Evolutionary conservation across 2,113 vertebrate genomes (phyloP).

Genomic region (Octodon degus): DNA sequence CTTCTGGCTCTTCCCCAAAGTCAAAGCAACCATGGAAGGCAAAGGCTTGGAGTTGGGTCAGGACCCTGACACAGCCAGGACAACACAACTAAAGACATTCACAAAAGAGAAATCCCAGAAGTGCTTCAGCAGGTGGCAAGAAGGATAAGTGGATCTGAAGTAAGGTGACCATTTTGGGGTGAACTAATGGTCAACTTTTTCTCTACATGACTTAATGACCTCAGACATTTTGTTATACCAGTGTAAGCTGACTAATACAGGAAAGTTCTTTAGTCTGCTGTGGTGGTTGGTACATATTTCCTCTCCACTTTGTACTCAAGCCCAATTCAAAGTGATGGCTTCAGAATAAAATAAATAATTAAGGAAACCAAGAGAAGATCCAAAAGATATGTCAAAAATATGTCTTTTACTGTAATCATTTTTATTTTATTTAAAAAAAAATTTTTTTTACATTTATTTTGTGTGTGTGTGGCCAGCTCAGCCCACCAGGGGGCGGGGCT

Average conservation of each 20-base stretch:
- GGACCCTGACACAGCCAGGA: neutral
- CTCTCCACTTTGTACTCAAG: constrained; percentile 46
- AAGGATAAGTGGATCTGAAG: neutral
- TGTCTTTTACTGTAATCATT: neutral
- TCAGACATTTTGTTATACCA: neutral
- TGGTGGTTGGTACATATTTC: neutral
- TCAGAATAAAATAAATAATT: constrained; percentile 80
- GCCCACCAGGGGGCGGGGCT: too few species aligned
- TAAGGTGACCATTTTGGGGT: neutral
- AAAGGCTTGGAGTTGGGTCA: neutral
- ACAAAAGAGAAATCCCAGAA: neutral
- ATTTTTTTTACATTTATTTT: too few species aligned
- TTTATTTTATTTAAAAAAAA: too few species aligned
- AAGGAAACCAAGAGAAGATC: constrained; percentile 62
- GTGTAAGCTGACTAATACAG: neutral
- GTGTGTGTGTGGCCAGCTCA: too few species aligned
- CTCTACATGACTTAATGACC: neutral
- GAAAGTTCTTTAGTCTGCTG: neutral
- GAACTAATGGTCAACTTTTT: neutral
- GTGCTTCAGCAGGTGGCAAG: neutral
- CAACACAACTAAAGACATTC: neutral
- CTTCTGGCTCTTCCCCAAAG: neutral
- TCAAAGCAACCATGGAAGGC: neutral
- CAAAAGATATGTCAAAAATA: constrained; percentile 65
- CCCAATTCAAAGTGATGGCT: constrained; percentile 76